Evolutionary conservation across 2,888 invertebrate species (phyloP), one percentile per base, ranked within the genome.

Genomic region (Tetramorium bicarinatum): DNA sequence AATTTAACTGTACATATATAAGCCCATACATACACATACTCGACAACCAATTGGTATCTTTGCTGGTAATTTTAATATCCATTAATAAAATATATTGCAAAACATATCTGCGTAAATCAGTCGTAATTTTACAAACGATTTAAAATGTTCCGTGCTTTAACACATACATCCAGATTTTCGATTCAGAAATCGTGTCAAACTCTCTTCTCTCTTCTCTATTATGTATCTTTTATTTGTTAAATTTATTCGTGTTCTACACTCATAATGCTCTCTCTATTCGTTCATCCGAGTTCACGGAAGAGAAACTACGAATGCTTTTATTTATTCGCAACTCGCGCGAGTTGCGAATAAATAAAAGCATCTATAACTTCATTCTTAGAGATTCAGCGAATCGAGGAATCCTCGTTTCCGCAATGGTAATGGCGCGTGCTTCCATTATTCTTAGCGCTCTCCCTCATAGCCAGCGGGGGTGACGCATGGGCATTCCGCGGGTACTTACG

Each of bases 341-440:
- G 47, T 56, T 34, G 21, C 29, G 34, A 34, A 79, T 71, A 79
- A 71, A 79, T 79, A 71, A 47, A 71, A 79, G 56, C 79, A 56
- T 79, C 21, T 44, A 79, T 69, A 79, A 56, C 29, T 71, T 21
- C 13, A 29, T 71, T 44, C 56, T 77, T 44, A 34, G 56, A 71
- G 44, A 79, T 56, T 56, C 56, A 59, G 56, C 56, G 71, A 44
- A 44, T 79, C 56, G 71, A 56, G 66, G 71, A 79, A 56, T 79
- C 47, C 54, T 71, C 79, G 79, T 79, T 69, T 79, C 79, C 44
- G 56, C 71, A 56, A 79, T 56, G 79, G 69, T 79, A 79, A 79
- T 79, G 79, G 44, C 79, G 79, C 71, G 44, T 71, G 71, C 79
- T 29, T 79, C 79, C 79, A 79, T 79, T 79, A 71, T 79, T 79